Conservation (phyloP, 2,888 invertebrate genomes). For the Ornithoptera alexandrae region DNA sequence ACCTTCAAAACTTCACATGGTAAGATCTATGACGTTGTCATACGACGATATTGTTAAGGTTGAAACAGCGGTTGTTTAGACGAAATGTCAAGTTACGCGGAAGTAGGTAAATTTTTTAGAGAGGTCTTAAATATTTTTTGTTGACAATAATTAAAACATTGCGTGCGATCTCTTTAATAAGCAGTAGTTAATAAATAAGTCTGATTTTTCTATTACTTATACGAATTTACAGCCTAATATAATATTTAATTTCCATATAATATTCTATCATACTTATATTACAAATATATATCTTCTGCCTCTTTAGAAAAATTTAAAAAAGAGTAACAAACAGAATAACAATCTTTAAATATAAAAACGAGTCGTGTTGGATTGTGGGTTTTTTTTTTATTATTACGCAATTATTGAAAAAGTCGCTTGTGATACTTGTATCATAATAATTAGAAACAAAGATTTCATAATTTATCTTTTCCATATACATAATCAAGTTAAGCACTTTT, state of each 20-base stretch:
- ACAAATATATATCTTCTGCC: too few species aligned
- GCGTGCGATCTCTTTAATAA: background rate
- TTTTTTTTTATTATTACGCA: too few species aligned
- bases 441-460: too few species aligned
- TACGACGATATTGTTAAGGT: constrained; percentile 22
- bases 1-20: constrained; percentile 39
- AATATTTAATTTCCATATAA: background rate
- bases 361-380: too few species aligned
- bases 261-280: background rate
- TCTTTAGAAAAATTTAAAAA: too few species aligned
- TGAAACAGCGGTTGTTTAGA: constrained; percentile 5
- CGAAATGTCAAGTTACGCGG: constrained; percentile 25
- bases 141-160: background rate
- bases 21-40: constrained; percentile 31
- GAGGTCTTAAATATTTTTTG: background rate
- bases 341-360: too few species aligned
- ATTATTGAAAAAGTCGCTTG: too few species aligned
- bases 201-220: background rate
- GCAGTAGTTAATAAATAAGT: background rate
- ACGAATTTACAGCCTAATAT: background rate
- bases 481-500: too few species aligned
- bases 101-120: constrained; percentile 9
- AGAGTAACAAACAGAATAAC: too few species aligned
- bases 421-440: too few species aligned
- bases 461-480: too few species aligned